Evolutionary conservation across 1,140 invertebrate genomes (phyloP).

Genomic region (Alviniconcha marisindica): DNA sequence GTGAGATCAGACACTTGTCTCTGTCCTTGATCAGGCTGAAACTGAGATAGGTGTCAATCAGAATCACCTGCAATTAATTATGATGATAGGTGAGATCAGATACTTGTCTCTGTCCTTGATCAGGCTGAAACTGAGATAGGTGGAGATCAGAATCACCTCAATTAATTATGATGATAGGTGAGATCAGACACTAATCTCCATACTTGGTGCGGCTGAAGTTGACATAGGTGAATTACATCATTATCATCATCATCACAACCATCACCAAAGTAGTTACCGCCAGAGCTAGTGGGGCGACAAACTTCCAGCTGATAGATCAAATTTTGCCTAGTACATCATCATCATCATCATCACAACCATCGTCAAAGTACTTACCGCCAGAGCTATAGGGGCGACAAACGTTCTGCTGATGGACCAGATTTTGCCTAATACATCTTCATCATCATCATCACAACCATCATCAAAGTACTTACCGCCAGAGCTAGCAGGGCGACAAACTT

Average conservation of each 20-base stretch:
- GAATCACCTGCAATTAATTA: no score
- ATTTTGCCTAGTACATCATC: background rate
- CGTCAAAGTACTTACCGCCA: background rate
- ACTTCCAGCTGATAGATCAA: background rate
- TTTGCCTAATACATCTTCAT: background rate
- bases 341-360: background rate
- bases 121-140: no score
- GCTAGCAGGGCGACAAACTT: background rate
- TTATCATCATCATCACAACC: background rate
- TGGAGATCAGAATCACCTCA: no score
- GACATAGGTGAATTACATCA: background rate
- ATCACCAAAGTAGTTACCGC: background rate
- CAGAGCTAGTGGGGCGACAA: background rate
- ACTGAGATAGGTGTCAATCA: no score
- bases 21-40: conserved; percentile 71
- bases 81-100: no score
- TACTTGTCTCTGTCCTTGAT: conserved; percentile 70
- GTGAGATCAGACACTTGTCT: no score
- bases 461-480: background rate
- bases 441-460: background rate
- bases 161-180: no score
- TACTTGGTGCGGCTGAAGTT: no score
- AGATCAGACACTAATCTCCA: no score
- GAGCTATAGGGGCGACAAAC: background rate
- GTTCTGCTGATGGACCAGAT: background rate